Conservation (phyloP, 2,113 vertebrate species). For the Xenopus borealis region DNA sequence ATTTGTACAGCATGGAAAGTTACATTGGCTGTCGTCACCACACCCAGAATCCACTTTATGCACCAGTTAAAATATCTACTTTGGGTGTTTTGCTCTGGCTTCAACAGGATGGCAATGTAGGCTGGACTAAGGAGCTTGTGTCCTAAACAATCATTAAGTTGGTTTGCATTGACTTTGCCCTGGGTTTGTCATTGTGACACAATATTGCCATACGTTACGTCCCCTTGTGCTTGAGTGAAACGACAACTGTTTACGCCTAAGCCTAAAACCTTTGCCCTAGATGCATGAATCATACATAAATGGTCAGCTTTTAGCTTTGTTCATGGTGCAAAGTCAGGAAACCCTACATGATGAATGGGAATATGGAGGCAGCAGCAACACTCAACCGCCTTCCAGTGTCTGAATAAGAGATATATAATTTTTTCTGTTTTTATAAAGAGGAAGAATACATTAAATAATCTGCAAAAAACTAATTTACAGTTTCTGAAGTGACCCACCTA, state of each 20-base stretch:
- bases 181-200: not conserved
- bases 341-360: not conserved
- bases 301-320: not conserved
- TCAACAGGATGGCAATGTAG: not conserved
- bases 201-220: slow-evolving; percentile 11
- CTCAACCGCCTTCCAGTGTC: not conserved
- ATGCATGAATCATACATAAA: slow-evolving; percentile 1
- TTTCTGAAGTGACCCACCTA: slow-evolving; percentile 17
- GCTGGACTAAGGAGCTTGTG: not conserved
- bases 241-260: not conserved
- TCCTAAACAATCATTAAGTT: not conserved
- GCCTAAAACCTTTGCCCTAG: not conserved
- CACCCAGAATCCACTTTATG: not conserved
- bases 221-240: slow-evolving; percentile 35
- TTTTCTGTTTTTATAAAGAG: slow-evolving; percentile 26
- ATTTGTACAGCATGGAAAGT: not conserved
- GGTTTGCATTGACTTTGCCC: slow-evolving; percentile 20
- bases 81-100: not conserved
- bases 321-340: not conserved
- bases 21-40: not conserved
- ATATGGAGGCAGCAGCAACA: not conserved
- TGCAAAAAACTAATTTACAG: slow-evolving; percentile 26
- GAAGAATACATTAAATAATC: slow-evolving; percentile 32
- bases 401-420: slow-evolving; percentile 16
- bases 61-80: not conserved